Evolutionary conservation across 1,140 invertebrate genomes (phyloP).

Genomic region (Papilio helenus): DNA sequence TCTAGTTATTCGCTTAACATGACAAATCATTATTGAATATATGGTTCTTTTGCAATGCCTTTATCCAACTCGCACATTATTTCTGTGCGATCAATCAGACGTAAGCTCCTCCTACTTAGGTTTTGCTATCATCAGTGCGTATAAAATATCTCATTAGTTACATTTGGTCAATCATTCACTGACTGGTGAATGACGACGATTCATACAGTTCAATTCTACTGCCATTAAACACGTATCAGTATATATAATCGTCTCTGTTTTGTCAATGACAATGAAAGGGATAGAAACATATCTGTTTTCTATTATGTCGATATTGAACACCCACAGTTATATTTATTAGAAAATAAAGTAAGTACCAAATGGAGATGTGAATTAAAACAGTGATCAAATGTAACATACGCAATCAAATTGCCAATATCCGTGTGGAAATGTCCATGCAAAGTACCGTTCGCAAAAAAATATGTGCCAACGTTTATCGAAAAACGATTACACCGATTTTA

Average conservation of each 20-base stretch:
- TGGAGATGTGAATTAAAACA: neutral
- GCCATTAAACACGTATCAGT: too few species aligned
- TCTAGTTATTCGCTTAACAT: neutral
- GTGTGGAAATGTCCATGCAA: slow-evolving; percentile 39
- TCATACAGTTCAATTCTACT: neutral
- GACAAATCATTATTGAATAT: neutral
- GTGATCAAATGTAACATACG: slow-evolving; percentile 13
- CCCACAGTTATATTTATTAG: neutral
- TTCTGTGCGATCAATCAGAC: neutral
- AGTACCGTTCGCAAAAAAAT: slow-evolving; percentile 37
- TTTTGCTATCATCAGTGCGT: neutral
- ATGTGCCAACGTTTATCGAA: slow-evolving; percentile 48
- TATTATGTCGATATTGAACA: neutral
- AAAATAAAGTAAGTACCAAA: neutral
- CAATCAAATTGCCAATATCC: slow-evolving; percentile 32
- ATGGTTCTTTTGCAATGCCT: neutral
- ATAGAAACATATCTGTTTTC: too few species aligned
- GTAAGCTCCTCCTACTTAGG: neutral
- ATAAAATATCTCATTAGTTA: neutral
- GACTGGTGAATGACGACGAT: neutral
- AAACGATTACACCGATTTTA: slow-evolving; percentile 47
- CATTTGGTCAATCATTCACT: neutral
- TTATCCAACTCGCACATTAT: neutral
- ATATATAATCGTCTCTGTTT: too few species aligned
- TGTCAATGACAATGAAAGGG: too few species aligned